Evolutionary conservation across 2,113 vertebrate species (phyloP), one percentile per base, ranked within the genome.

Genomic region (Oncorhynchus gorbuscha): DNA sequence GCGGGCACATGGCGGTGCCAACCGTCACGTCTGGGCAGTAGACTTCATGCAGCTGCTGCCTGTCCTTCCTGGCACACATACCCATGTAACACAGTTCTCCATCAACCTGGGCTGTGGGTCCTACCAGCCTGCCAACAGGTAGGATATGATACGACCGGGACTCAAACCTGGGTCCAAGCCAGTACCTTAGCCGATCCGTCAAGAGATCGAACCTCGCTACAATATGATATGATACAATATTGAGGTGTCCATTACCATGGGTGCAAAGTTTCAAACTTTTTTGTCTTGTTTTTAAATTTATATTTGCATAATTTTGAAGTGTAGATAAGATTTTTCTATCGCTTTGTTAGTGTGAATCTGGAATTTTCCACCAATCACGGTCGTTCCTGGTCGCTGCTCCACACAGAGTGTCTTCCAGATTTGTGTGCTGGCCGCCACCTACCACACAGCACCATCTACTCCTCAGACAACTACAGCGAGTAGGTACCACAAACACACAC

Each of bases 381-480:
- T 1, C 97, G 96, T 4, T 95, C 96, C 22, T 99, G 98, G 98
- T 95, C 96, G 3, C 93, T 99, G 58, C 93, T 99, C 1, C 96
- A 99, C 89, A 97, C 94, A 0, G 96, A 98, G 84, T 99, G 98
- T 86, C 91, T 98, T 62, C 98, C 98, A 22, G 97, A 98, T 82
- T 91, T 96, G 3, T 99, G 98, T 86, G 92, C 94, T 0, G 98
- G 98, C 18, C 93, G 95, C 1, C 98, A 99, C 81, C 95, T 97
- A 3, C 96, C 98, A 24, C 97, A 99, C 87, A 98, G 97, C 93
- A 98, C 97, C 1, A 62, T 97, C 92, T 99, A 99, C 45, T 93
- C 97, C 81, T 99, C 97, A 0, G 97, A 99, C 79, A 99, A 99
- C 93, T 99, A 98, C 91, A 99, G 95, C 76, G 97, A 97, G 98